Evolutionary conservation across 1,140 invertebrate species (phyloP), one percentile per base, ranked within the genome.

Genomic region (Medauroidea extradentata): DNA sequence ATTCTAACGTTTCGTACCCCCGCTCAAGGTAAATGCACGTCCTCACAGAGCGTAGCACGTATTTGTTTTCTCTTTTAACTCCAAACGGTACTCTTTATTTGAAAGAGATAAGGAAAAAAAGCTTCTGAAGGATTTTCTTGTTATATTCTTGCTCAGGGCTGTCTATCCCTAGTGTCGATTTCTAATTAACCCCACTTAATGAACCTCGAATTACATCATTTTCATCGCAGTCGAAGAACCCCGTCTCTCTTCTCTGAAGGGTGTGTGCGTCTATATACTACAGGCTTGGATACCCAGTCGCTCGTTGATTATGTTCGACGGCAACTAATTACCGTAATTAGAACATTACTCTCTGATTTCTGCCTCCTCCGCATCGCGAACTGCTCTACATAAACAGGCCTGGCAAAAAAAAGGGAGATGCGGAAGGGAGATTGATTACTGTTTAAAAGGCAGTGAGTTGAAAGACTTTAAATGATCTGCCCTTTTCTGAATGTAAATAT

Each of bases 151-250:
- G 4, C 44, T 46, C 44, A 19, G 18, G 44, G 44, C 5, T 46
- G 5, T n/a, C 4, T 5, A 46, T 21, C n/a, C 29, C 29, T 34
- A 5, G 44, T 46, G 44, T 46, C 24, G 44, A 46, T 46, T 46
- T 46, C 44, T 46, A 46, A 46, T 46, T 46, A 46, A 46, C 44
- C 44, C 24, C 24, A 25, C 44, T 46, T 46, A 46, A 46, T 46
- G 44, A 46, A 46, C 44, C 44, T 46, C 44, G 44, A 46, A 46
- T 46, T 46, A 46, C 44, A 46, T 46, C 44, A 46, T 46, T 46
- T 46, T 46, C 44, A 46, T 46, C 24, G 44, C 44, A 34, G 29
- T 4, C 29, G 29, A 34, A 11, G 44, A n/a, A 11, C 3, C 5
- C 44, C 44, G 5, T 25, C 44, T 25, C 44, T n/a, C 24, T 46